Conservation (phyloP, 2,113 vertebrate species). For the Siphamia tubifer region DNA sequence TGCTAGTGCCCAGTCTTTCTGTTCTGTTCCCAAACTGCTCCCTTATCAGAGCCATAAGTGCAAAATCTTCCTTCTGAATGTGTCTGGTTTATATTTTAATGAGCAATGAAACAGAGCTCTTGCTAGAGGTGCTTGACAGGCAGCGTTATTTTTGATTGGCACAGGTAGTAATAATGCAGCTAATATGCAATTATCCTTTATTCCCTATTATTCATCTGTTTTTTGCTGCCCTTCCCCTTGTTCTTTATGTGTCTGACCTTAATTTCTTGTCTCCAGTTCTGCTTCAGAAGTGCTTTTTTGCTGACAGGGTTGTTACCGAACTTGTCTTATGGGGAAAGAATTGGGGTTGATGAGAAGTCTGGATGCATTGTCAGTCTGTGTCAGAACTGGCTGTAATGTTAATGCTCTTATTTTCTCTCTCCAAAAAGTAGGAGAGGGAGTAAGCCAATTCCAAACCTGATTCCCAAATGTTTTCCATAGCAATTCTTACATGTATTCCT, state of each 20-base stretch:
- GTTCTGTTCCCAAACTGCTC: slow-evolving; percentile 25
- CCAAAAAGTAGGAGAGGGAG: slow-evolving; percentile 60
- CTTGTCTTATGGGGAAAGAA: slow-evolving; percentile 25
- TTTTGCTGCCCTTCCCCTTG: not conserved
- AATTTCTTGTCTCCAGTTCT: slow-evolving; percentile 34
- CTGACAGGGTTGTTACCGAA: slow-evolving; percentile 51
- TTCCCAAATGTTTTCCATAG: slow-evolving; percentile 29
- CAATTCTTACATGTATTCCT: slow-evolving; percentile 13
- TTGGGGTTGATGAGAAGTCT: slow-evolving; percentile 10
- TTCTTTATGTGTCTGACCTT: slow-evolving; percentile 37
- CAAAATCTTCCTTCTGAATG: slow-evolving; percentile 35
- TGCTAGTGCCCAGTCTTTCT: slow-evolving; percentile 30
- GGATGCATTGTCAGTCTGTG: slow-evolving; percentile 36
- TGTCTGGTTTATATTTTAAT: slow-evolving; percentile 47
- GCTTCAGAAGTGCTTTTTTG: slow-evolving; percentile 25
- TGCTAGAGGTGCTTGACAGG: slow-evolving; percentile 27
- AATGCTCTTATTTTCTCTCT: slow-evolving; percentile 79
- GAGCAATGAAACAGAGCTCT: slow-evolving; percentile 22
- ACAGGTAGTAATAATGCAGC: slow-evolving; percentile 14
- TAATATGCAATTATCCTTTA: slow-evolving; percentile 43
- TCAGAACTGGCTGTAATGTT: slow-evolving; percentile 46
- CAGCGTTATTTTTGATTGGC: slow-evolving; percentile 66
- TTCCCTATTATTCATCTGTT: slow-evolving; percentile 18
- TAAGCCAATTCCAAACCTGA: slow-evolving; percentile 41
- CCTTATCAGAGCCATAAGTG: slow-evolving; percentile 25